Evolutionary conservation across 1,140 invertebrate species (phyloP).

Genomic region (Nasonia longicornis): DNA sequence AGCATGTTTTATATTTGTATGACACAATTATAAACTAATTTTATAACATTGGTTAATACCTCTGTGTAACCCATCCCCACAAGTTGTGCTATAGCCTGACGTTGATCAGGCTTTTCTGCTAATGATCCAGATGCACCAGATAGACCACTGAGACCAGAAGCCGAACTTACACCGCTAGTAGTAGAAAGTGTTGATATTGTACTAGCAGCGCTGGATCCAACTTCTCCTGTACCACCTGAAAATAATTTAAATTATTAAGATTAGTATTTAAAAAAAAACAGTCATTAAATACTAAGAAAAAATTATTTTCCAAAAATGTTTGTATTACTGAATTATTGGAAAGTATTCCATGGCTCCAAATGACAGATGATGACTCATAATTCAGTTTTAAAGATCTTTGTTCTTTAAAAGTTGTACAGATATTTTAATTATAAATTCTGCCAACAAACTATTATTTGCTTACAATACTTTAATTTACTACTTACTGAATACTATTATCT

Average conservation of each 20-base stretch:
- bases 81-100: constrained; percentile 74
- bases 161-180: constrained; percentile 76
- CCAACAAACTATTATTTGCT: background rate
- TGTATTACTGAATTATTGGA: background rate
- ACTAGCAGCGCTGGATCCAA: constrained; percentile 81
- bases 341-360: background rate
- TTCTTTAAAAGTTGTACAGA: background rate
- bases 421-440: background rate
- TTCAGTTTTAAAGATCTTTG: background rate
- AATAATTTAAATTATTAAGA: constrained; percentile 11
- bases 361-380: background rate
- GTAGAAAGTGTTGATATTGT: constrained; percentile 78
- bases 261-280: background rate
- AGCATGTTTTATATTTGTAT: too few relatives aligned
- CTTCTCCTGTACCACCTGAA: constrained; percentile 67
- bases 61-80: constrained; percentile 77
- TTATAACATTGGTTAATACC: constrained; percentile 60
- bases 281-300: too few relatives aligned
- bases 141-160: constrained; percentile 76
- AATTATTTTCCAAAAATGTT: too few relatives aligned
- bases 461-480: too few relatives aligned
- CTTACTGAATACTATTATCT: too few relatives aligned
- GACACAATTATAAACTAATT: constrained; percentile 18
- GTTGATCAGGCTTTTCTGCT: constrained; percentile 65
- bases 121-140: constrained; percentile 65